These are phyloP conservation scores for Erinaceus europaeus DNA, from an alignment of 2,113 vertebrate species.

Conservation along the genomic window DNA sequence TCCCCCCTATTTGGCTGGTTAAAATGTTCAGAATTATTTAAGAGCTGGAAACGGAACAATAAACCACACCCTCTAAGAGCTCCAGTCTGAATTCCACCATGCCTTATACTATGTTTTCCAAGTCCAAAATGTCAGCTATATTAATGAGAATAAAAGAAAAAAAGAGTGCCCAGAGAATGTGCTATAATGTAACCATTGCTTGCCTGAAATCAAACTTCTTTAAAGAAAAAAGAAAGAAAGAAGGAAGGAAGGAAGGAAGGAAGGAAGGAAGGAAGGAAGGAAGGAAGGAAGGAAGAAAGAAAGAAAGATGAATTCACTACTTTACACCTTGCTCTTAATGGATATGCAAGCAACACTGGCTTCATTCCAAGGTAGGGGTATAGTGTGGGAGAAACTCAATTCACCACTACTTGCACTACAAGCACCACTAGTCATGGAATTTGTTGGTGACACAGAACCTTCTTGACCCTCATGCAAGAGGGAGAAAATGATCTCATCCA, in stretches of 20 bases:
- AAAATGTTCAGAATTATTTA: conserved; percentile 72
- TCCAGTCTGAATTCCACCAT: conserved; percentile 56
- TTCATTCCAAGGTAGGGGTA: conserved; percentile 6
- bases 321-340: conserved; percentile 6
- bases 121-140: conserved; percentile 46
- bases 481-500: not conserved
- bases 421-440: not conserved
- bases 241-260: not conserved
- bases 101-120: conserved; percentile 22
- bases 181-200: not conserved
- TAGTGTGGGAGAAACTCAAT: conserved; percentile 19
- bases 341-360: not conserved
- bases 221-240: too few relatives aligned
- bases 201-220: conserved; percentile 11
- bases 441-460: not conserved
- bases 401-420: conserved; percentile 13
- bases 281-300: not conserved
- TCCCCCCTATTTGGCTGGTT: conserved; percentile 60
- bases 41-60: conserved; percentile 67
- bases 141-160: conserved; percentile 48
- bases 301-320: not conserved
- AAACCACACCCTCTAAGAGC: conserved; percentile 64
- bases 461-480: not conserved
- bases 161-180: not conserved
- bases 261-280: not conserved